Percentiles rank a stretch among this genome's conserved stretches.
These are phyloP conservation scores for Odocoileus virginianus DNA, from an alignment of 2,113 vertebrate genomes.

Conservation along the genomic window DNA sequence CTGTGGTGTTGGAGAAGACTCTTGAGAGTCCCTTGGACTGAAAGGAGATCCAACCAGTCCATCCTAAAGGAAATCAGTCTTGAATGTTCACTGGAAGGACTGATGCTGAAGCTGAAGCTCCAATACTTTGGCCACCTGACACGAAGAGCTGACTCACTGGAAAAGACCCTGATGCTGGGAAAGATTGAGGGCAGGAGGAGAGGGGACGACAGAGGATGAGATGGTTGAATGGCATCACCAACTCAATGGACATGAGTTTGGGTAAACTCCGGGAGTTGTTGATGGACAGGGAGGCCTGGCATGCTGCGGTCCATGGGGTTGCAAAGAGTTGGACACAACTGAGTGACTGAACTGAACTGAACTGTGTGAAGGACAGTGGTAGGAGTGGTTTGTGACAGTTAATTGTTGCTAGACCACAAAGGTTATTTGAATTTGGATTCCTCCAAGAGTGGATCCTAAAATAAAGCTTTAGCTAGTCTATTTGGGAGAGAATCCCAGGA, in stretches of 20 bases:
- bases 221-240: neutral
- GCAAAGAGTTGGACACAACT: fast-evolving
- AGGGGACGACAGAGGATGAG: neutral
- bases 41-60: neutral
- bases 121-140: neutral
- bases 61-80: neutral
- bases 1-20: neutral
- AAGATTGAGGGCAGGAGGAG: neutral
- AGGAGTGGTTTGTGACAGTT: neutral
- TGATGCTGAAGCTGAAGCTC: neutral
- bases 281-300: neutral
- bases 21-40: neutral
- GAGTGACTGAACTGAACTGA: neutral
- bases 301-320: neutral
- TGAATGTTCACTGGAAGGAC: neutral
- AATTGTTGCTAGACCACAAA: neutral
- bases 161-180: neutral
- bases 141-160: neutral
- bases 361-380: neutral
- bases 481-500: neutral
- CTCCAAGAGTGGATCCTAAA: neutral
- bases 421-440: neutral
- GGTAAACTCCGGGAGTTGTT: neutral
- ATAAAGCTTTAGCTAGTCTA: neutral
- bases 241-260: neutral